These are phyloP conservation scores for Chironomus riparius DNA, from an alignment of 2,888 invertebrate species.

Conservation along the genomic window DNA sequence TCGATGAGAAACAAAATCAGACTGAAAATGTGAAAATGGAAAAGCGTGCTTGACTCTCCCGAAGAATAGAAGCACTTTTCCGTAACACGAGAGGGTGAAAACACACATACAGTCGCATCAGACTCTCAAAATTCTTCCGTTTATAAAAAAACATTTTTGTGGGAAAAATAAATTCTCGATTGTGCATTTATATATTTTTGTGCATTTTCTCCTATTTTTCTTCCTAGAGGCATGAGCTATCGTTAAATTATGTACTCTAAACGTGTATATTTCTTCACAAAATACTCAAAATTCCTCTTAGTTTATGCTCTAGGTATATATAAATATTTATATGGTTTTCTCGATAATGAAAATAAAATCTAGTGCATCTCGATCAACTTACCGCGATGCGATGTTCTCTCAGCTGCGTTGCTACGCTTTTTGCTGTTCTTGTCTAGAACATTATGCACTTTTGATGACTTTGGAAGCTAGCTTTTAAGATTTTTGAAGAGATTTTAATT, in stretches of 20 bases:
- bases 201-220: background rate
- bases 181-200: background rate
- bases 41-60: slow-evolving; percentile 15
- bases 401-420: too few relatives aligned
- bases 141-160: too few relatives aligned
- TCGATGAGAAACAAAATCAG: slow-evolving; percentile 20
- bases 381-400: too few relatives aligned
- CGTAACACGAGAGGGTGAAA: background rate
- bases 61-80: slow-evolving; percentile 3
- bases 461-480: too few relatives aligned
- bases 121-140: background rate
- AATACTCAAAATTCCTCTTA: background rate
- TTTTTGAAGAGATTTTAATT: too few relatives aligned
- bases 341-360: too few relatives aligned
- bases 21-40: slow-evolving; percentile 11
- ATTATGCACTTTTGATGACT: too few relatives aligned
- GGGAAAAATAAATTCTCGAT: background rate
- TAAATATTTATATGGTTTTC: too few relatives aligned
- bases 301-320: background rate
- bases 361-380: too few relatives aligned
- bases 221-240: background rate
- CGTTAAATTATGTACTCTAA: background rate
- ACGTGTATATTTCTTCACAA: background rate
- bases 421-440: too few relatives aligned
- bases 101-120: background rate